phyloP scores from a whole-genome alignment of 2,113 vertebrate species.

The Epinephelus cyanopodus region DNA sequence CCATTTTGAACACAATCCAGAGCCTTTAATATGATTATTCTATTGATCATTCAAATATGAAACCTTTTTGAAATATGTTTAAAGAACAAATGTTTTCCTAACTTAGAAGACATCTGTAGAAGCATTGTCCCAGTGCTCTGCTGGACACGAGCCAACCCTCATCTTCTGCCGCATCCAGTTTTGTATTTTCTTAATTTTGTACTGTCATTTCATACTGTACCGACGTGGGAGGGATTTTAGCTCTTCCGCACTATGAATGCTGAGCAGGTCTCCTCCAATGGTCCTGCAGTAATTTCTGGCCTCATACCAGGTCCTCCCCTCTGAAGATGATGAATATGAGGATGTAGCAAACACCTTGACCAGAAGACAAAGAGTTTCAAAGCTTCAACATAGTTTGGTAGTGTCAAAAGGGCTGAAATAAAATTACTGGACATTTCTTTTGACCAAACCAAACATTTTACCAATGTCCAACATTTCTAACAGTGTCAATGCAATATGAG shows the following conservation, averaged over 20 bases:
- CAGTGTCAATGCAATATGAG: too few relatives aligned
- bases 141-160: background rate
- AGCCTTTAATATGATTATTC: background rate
- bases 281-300: conserved; percentile 86
- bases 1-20: too few relatives aligned
- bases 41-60: background rate
- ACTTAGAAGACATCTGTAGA: too few relatives aligned
- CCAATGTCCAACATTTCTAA: too few relatives aligned
- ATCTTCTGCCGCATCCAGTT: background rate
- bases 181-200: background rate
- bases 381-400: background rate
- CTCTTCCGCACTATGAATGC: conserved; percentile 82
- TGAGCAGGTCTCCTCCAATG: conserved; percentile 89
- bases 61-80: background rate
- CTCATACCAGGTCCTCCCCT: conserved; percentile 85
- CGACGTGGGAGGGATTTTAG: background rate
- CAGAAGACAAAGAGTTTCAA: background rate
- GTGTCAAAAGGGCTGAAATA: too few relatives aligned
- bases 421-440: too few relatives aligned
- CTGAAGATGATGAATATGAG: too few relatives aligned
- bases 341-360: conserved; percentile 48
- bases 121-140: background rate
- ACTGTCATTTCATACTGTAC: conserved; percentile 12
- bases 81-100: background rate
- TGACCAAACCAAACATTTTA: too few relatives aligned